Conservation (phyloP, 2,888 invertebrate genomes). For the Hecatera dysodea region DNA sequence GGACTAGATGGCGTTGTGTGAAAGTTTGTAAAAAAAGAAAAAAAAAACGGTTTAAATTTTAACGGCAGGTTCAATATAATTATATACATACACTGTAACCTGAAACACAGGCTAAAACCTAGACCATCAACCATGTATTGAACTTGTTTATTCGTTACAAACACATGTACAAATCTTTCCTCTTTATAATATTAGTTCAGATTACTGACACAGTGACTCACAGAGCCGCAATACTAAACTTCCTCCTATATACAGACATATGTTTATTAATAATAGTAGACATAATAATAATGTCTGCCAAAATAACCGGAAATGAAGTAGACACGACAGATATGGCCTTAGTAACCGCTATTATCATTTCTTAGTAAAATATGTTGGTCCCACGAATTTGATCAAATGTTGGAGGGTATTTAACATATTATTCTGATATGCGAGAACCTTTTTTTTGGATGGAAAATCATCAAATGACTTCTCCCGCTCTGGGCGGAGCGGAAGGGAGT, state of each 20-base stretch:
- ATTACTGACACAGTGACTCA: conserved; percentile 8
- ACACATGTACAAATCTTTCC: too few relatives aligned
- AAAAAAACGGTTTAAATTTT: not conserved
- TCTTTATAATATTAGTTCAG: not conserved
- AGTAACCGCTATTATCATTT: conserved; percentile 13
- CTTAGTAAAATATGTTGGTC: conserved; percentile 1
- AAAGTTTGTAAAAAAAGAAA: too few relatives aligned
- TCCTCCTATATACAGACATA: conserved; percentile 14
- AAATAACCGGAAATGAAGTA: conserved; percentile 30
- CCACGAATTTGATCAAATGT: not conserved
- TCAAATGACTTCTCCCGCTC: too few relatives aligned
- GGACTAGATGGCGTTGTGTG: too few relatives aligned
- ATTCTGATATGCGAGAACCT: not conserved
- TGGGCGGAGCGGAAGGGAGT: too few relatives aligned
- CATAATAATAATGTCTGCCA: conserved; percentile 23
- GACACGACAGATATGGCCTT: conserved; percentile 24
- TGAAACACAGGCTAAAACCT: too few relatives aligned
- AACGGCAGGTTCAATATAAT: too few relatives aligned
- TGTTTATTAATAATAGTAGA: conserved; percentile 22
- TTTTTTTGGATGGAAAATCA: too few relatives aligned
- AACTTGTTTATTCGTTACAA: too few relatives aligned
- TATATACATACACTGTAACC: too few relatives aligned
- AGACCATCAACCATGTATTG: too few relatives aligned
- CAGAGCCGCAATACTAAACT: not conserved
- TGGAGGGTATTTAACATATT: not conserved